phyloP scores from a whole-genome alignment of 2,888 invertebrate species.

The Heliothis peltigera region DNA sequence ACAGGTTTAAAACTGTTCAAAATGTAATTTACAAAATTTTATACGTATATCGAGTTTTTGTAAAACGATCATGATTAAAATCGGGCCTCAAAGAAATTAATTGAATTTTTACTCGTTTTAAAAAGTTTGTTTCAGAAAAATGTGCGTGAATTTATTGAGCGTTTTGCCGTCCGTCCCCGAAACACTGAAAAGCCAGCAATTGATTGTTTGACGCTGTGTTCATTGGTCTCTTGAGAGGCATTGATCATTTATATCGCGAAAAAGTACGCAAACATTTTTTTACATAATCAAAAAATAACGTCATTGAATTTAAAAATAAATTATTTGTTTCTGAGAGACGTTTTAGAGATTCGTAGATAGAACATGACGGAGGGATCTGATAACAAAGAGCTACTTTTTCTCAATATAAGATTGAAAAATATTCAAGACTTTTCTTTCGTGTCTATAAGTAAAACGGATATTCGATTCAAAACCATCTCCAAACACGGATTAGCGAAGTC shows the following conservation, averaged over 20 bases:
- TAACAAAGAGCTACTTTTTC: background rate
- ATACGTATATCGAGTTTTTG: background rate
- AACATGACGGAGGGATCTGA: background rate
- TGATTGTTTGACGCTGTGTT: constrained; percentile 49
- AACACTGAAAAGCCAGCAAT: constrained; percentile 47
- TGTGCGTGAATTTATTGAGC: constrained; percentile 15
- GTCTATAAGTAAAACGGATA: background rate
- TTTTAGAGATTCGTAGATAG: background rate
- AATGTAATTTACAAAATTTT: background rate
- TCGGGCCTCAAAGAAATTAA: constrained; percentile 1
- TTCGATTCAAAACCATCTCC: constrained; percentile 11
- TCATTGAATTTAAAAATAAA: constrained; percentile 25
- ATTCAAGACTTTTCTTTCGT: background rate
- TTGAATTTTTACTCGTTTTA: background rate
- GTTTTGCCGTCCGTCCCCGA: constrained; percentile 13
- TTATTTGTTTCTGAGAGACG: constrained; percentile 1
- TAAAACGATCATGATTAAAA: background rate
- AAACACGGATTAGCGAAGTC: constrained; percentile 39
- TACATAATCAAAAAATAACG: constrained; percentile 13
- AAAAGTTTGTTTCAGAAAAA: constrained; percentile 15
- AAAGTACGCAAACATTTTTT: constrained; percentile 17
- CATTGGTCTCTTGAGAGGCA: constrained; percentile 45
- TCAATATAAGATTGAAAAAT: background rate
- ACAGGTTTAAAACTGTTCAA: background rate
- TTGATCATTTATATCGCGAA: constrained; percentile 44